Evolutionary conservation across 2,888 invertebrate species (phyloP), one percentile per base, ranked within the genome.

Genomic region (Nemapogon koenigi): DNA sequence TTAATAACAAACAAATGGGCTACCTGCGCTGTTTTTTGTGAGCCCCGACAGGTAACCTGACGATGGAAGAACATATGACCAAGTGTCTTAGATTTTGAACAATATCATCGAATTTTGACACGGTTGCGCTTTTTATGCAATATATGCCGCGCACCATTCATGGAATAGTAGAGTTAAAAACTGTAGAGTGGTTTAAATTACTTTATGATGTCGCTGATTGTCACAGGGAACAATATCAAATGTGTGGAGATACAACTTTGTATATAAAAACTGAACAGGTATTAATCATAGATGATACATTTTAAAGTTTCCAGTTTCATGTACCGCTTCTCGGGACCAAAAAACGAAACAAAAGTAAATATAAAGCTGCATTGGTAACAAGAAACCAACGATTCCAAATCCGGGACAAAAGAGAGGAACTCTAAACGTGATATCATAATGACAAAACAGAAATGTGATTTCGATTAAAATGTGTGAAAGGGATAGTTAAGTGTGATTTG

Each of bases 1-100:
- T 78, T 78, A 76, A 78, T 78, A 78, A 78, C 75, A 78, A 78
- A 78, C 78, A 78, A 78, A 78, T 78, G 76, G 68, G 76, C 78
- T 78, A 78, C 78, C 78, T 78, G 78, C 65, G 59, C 66, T 55
- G 70, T 73, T 78, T 78, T 78, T 78, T 78, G 73, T 76, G 61
- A 51, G 59, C 62, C 62, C 64, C 63, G 64, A 69, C 76, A 78
- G 76, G 76, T 75, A 76, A 62, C 52, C 19, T 56, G 62, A 63
- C 66, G 70, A 72, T 72, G 73, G 71, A 70, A 72, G 68, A 66
- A 29, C 69, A 71, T 67, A 62, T 63, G 66, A 61, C 64, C 59
- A 67, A 63, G 68, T 73, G 72, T 78, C 67, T 76, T 68, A 70
- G 56, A 60, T 55, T 62, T 66, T 67, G 70, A 72, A 76, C 75